Evolutionary conservation across 2,113 vertebrate species (phyloP).

Genomic region (Uria aalge): DNA sequence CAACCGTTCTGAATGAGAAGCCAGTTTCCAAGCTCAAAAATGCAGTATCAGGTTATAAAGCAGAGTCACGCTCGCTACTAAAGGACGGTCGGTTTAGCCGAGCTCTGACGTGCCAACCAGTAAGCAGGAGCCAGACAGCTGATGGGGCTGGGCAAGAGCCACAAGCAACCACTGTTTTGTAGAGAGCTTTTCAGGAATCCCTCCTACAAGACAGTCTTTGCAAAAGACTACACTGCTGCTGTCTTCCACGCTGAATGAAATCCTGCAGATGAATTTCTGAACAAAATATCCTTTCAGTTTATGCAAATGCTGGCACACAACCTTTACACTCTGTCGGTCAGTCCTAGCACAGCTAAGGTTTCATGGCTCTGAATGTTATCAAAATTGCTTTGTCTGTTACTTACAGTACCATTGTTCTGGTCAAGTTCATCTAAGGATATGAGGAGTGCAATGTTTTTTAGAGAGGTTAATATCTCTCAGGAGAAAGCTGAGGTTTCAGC

Average conservation of each 20-base stretch:
- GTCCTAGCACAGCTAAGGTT: not conserved
- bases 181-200: slow-evolving; percentile 59
- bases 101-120: not conserved
- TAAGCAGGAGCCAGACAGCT: slow-evolving; percentile 44
- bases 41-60: not conserved
- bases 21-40: not conserved
- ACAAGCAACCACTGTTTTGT: slow-evolving; percentile 22
- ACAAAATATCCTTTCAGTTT: slow-evolving; percentile 53
- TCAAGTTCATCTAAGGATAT: not conserved
- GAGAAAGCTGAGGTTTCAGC: not conserved
- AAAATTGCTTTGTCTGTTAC: slow-evolving; percentile 23
- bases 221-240: slow-evolving; percentile 48
- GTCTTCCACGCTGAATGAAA: slow-evolving; percentile 28
- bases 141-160: slow-evolving; percentile 38
- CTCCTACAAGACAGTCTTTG: slow-evolving; percentile 44
- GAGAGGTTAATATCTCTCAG: not conserved
- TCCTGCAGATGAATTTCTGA: slow-evolving; percentile 29
- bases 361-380: slow-evolving; percentile 8
- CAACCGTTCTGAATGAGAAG: not conserved
- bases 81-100: not conserved
- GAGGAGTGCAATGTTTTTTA: not conserved
- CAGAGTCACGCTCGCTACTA: not conserved
- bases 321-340: not conserved
- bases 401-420: not conserved
- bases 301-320: slow-evolving; percentile 13